A percentile compares a stretch with the other conserved stretches of the same genome.
phyloP scores from a whole-genome alignment of 2,888 invertebrate species.

The Acrobasis repandana region DNA sequence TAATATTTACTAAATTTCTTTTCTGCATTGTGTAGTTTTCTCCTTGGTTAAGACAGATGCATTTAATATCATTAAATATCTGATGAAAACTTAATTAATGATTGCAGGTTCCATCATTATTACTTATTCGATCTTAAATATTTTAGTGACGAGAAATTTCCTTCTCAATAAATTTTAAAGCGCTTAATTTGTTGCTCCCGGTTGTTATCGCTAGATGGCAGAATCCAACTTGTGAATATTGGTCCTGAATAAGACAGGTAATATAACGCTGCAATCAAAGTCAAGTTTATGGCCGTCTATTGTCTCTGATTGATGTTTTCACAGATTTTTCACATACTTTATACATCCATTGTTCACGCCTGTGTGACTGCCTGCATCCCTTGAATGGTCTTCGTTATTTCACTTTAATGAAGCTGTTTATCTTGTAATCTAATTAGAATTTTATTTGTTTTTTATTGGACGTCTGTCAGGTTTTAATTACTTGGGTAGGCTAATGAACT shows the following conservation, averaged over 20 bases:
- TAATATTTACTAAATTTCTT: too few species aligned
- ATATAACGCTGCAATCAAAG: conserved; percentile 23
- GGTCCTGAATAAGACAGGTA: background rate
- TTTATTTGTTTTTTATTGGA: conserved; percentile 6
- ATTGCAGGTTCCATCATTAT: too few species aligned
- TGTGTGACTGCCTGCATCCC: conserved; percentile 11
- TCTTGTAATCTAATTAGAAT: background rate
- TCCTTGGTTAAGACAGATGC: too few species aligned
- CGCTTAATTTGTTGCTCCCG: too few species aligned
- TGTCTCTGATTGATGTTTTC: conserved; percentile 46
- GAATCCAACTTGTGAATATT: too few species aligned
- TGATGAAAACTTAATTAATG: too few species aligned
- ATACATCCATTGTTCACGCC: conserved; percentile 31
- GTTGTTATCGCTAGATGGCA: too few species aligned
- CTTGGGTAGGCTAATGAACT: background rate
- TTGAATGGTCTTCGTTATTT: conserved; percentile 2
- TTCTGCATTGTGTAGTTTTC: too few species aligned
- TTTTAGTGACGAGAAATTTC: too few species aligned
- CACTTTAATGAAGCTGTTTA: conserved; percentile 2
- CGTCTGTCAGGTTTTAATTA: background rate
- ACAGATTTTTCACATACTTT: conserved; percentile 40
- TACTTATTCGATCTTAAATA: too few species aligned
- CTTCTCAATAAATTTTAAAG: too few species aligned
- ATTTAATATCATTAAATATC: too few species aligned
- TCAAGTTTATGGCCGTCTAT: conserved; percentile 57